Evolutionary conservation across 2,113 vertebrate species (phyloP), one percentile per base, ranked within the genome.

Genomic region (Myiagra hebetior): DNA sequence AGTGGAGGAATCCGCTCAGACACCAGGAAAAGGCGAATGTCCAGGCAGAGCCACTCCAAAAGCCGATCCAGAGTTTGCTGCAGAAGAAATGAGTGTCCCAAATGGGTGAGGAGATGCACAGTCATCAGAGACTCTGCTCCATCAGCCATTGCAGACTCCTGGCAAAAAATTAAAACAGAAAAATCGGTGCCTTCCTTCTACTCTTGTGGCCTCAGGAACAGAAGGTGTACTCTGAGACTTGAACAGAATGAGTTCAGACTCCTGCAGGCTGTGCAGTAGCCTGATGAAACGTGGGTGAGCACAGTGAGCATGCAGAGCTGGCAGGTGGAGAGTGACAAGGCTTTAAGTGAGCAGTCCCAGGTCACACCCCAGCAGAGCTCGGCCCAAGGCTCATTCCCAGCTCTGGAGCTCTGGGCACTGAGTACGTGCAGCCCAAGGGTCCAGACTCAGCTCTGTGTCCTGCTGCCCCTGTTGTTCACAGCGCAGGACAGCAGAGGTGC

Each of bases 51-150:
- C 98, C 98, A 98, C 59, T 96, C 96, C 75, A 99, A 95, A 65
- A 99, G 98, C 50, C 69, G 97, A 79, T 99, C 98, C 60, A 99
- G 92, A 8, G 98, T 98, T 93, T 98, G 98, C 97, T 99, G 99
- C 96, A 99, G 97, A 31, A 98, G 96, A 18, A 93, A 85, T 0
- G 99, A 99, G 13, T 98, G 98, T 49, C 99, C 99, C 0, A 96
- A 96, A 79, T 97, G 98, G 85, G 99, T 95, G 2, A 99, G 98
- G 24, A 99, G 98, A 87, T 99, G 99, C 83, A 99, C 89, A 13
- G 98, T 98, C 97, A 99, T 96, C 77, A 96, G 92, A 27, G 97
- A 59, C 70, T 98, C 98, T 46, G 89, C 91, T 30, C 52, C 44
- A 23, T 95, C 97, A 23, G 94, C 96, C 97, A 98, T 98, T 53